Evolutionary conservation across 1,140 invertebrate species (phyloP).

Genomic region (Melanaphis sacchari): DNA sequence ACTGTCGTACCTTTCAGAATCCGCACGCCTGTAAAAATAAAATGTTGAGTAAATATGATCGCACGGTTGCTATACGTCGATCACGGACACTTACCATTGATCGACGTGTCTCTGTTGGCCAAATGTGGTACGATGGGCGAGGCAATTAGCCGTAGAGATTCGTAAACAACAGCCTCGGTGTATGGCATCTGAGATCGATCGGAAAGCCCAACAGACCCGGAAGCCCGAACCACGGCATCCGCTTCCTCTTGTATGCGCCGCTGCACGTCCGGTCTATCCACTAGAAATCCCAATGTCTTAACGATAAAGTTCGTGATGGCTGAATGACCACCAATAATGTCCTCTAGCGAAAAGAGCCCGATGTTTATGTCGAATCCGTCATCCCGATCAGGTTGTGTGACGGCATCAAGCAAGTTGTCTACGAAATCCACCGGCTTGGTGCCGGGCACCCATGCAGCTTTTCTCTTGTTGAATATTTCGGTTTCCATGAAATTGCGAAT

Average conservation of each 20-base stretch:
- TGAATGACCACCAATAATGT: constrained; percentile 86
- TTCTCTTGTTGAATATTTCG: constrained; percentile 72
- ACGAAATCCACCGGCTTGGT: constrained; percentile 71
- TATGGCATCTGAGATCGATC: constrained; percentile 78
- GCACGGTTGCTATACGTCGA: background rate
- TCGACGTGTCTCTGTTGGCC: constrained; percentile 74
- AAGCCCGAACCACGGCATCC: constrained; percentile 67
- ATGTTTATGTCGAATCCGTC: constrained; percentile 68
- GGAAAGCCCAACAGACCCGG: constrained; percentile 69
- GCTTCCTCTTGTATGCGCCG: constrained; percentile 75
- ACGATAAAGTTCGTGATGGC: constrained; percentile 82
- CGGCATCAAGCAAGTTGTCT: constrained; percentile 74
- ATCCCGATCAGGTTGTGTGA: constrained; percentile 70
- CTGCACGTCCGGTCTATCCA: constrained; percentile 70
- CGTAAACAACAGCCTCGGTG: constrained; percentile 81
- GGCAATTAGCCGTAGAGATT: constrained; percentile 79
- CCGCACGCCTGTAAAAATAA: constrained; percentile 60
- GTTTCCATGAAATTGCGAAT: constrained; percentile 80
- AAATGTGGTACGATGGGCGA: constrained; percentile 92
- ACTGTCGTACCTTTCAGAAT: constrained; percentile 82
- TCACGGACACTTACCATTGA: constrained; percentile 48
- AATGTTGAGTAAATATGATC: background rate
- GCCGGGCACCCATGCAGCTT: constrained; percentile 64
- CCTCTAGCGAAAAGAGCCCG: constrained; percentile 75
- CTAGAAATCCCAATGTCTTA: constrained; percentile 75